These are phyloP conservation scores for Watsonalla binaria DNA, from an alignment of 2,888 invertebrate genomes.

Conservation along the genomic window DNA sequence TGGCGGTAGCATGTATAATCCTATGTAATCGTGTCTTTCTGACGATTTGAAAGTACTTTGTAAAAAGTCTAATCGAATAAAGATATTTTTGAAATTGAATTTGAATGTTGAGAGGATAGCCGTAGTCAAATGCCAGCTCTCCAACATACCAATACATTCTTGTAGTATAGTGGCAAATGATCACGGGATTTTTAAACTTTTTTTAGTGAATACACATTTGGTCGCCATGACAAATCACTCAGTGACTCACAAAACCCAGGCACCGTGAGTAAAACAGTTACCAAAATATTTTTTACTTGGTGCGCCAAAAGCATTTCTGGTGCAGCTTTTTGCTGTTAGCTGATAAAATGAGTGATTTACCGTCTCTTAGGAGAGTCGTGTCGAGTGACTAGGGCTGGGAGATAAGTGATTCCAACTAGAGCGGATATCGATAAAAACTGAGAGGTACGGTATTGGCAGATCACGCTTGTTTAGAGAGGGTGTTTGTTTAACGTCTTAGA, in stretches of 20 bases:
- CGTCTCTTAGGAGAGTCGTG: constrained; percentile 7
- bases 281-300: constrained; percentile 1
- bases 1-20: no score
- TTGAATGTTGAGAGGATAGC: no score
- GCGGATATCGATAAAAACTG: not conserved
- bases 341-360: constrained; percentile 1
- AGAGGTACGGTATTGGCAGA: not conserved
- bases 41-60: no score
- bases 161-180: no score
- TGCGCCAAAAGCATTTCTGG: constrained; percentile 8
- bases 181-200: no score
- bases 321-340: constrained; percentile 5
- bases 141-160: no score
- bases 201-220: not conserved
- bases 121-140: no score
- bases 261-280: not conserved
- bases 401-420: not conserved
- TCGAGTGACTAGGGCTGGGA: constrained; percentile 4
- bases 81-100: no score
- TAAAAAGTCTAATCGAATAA: no score
- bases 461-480: no score
- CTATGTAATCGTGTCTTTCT: no score
- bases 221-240: not conserved
- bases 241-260: not conserved
- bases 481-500: no score